Evolutionary conservation across 2,888 invertebrate species (phyloP).

Genomic region (Deilephila elpenor): DNA sequence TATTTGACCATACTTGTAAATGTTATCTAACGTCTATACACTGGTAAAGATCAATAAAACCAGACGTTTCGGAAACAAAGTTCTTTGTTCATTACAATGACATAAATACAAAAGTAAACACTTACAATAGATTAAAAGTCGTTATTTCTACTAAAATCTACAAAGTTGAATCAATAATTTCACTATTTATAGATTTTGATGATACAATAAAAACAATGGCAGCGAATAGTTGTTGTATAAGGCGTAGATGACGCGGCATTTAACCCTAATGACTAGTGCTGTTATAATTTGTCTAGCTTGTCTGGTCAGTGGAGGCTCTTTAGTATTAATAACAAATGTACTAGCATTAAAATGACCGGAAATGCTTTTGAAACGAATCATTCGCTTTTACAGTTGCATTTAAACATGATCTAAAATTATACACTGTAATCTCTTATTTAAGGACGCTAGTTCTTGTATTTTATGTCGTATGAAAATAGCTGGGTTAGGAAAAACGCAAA

Average conservation of each 20-base stretch:
- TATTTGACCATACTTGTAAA: constrained; percentile 18
- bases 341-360: not conserved
- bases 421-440: no score
- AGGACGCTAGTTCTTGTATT: no score
- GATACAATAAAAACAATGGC: constrained; percentile 13
- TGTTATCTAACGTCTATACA: not conserved
- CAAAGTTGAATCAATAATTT: not conserved
- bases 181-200: not conserved
- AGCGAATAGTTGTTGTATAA: not conserved
- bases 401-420: no score
- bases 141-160: not conserved
- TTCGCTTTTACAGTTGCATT: not conserved
- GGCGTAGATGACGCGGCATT: constrained; percentile 43
- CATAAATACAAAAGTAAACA: not conserved
- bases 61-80: constrained; percentile 8
- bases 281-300: constrained; percentile 51
- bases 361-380: not conserved
- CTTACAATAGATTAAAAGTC: not conserved
- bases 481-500: not conserved
- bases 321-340: not conserved
- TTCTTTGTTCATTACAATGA: constrained; percentile 5
- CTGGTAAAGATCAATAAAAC: constrained; percentile 12
- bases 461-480: not conserved
- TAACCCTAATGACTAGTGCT: constrained; percentile 44
- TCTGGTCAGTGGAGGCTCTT: constrained; percentile 41